Base-by-base conservation (phyloP, 2,113 vertebrate species). In the Proteles cristata region DNA sequence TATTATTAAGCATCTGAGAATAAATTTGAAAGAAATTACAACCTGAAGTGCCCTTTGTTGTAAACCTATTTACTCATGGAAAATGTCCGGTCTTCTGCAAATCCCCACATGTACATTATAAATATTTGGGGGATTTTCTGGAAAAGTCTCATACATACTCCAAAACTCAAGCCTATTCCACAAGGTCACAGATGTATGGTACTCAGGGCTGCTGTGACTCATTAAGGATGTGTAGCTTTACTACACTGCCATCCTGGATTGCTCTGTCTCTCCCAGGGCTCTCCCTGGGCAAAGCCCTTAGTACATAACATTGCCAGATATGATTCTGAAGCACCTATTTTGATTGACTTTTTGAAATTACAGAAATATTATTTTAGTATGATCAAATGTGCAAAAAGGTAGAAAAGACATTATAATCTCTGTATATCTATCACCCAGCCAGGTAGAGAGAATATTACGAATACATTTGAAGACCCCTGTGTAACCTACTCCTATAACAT, bases 21-120 rank as follows among this genome's bases (percentile, higher is more conserved):
- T 63, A 90, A 80, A 88, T 50, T 76, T 77, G 43, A 85, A 77
- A 90, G 5, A 88, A 85, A 73, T 74, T 63, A 39, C 48, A 87
- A 88, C 8, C 17, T 88, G 50, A 95, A 85, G 76, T 84, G 1
- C 1, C 65, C 23, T 81, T 39, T 6, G 76, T 26, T 48, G 14
- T 53, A 86, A 77, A 71, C 50, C 4, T 88, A 16, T 45, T 39
- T 66, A 61, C 15, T 39, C 77, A 84, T 1, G 88, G 11, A 92
- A 28, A 76, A 65, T 69, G 8, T 45, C 8, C 12, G 65, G 25
- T 55, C 28, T 69, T 81, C 63, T 85, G 11, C 3, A 96, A 96
- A 84, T 69, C 1, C 4, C 7, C 11, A 73, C 8, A 77, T 3
- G 33, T 28, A 61, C 1, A 50, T 3, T 82, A 12, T 3, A 90